Base-by-base conservation (phyloP, 2,888 invertebrate genomes). In the Melipona bicolor region DNA sequence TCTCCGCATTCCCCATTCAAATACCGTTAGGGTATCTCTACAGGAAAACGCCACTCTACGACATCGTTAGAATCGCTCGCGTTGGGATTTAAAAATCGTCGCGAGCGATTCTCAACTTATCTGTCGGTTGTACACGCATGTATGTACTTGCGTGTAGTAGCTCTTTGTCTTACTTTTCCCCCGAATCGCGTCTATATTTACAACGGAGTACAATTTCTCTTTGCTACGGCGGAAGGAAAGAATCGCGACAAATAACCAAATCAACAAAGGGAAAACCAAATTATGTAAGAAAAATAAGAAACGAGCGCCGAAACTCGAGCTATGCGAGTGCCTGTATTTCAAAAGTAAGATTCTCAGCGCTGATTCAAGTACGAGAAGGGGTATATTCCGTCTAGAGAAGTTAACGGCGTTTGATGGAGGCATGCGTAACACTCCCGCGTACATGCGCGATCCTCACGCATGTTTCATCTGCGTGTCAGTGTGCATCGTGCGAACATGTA, bases 1-100 rank as follows among this genome's bases (percentile, higher is more conserved):
- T 71, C 73, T 65, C 68, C 82, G 83, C 43, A 84, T 89, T 87
- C 85, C 83, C 82, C n/a, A n/a, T n/a, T 88, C 54, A 88, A 80
- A 86, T 85, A 65, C 89, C 65, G 73, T 78, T 73, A 24, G 24
- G n/a, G n/a, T 64, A 62, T 61, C 64, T 79, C 68, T 77, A 69
- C 72, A 36, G 75, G 65, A 52, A 72, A 75, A 77, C 76, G n/a
- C 21, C 65, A 27, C n/a, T 76, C 64, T 50, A 59, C 56, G 56
- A 32, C 5, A 17, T 19, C 65, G 0, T 19, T 49, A 17, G 52
- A 69, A n/a, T n/a, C n/a, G n/a, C n/a, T n/a, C 75, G 77, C 49
- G 62, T 74, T 64, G 80, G 85, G 80, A 85, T 83, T 83, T 72
- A 62, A 85, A 70, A 77, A 83, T 50, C 49, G 77, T 50, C 24